These are phyloP conservation scores for Phaonia tiefii DNA, from an alignment of 2,888 invertebrate species.

Conservation along the genomic window DNA sequence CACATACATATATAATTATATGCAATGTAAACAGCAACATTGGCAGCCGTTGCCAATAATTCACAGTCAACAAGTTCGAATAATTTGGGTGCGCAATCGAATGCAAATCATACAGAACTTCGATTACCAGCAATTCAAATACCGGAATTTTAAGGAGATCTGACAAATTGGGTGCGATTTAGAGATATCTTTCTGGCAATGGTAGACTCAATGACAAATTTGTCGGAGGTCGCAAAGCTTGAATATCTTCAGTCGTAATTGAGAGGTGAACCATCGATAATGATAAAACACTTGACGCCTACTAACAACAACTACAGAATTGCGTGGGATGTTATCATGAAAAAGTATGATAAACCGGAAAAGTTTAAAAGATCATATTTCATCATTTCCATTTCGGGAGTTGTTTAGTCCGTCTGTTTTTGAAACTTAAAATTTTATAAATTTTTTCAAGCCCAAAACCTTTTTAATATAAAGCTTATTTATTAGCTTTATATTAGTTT, in stretches of 20 bases:
- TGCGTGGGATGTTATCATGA: constrained; percentile 48
- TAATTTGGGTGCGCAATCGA: no score
- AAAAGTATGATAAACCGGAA: constrained; percentile 54
- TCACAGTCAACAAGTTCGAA: no score
- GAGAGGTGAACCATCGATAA: constrained; percentile 34
- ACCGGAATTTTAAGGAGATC: constrained; percentile 34
- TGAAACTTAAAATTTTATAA: no score
- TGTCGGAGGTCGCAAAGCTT: constrained; percentile 45
- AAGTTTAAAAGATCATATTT: constrained; percentile 51
- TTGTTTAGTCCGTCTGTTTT: no score
- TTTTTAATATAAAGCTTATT: no score
- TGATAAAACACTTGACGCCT: constrained; percentile 49
- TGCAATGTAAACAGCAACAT: no score
- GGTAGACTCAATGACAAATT: constrained; percentile 33
- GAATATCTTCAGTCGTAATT: constrained; percentile 50
- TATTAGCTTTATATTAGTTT: no score
- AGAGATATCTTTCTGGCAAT: constrained; percentile 46
- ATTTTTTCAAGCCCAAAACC: no score
- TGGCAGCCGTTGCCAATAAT: no score
- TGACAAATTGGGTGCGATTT: constrained; percentile 44
- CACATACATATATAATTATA: no score
- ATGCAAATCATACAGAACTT: no score
- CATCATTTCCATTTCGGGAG: no score
- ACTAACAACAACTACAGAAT: constrained; percentile 55
- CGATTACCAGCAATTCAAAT: constrained; percentile 44